phyloP scores from a whole-genome alignment of 2,113 vertebrate species.

The Triplophysa tibetana region DNA sequence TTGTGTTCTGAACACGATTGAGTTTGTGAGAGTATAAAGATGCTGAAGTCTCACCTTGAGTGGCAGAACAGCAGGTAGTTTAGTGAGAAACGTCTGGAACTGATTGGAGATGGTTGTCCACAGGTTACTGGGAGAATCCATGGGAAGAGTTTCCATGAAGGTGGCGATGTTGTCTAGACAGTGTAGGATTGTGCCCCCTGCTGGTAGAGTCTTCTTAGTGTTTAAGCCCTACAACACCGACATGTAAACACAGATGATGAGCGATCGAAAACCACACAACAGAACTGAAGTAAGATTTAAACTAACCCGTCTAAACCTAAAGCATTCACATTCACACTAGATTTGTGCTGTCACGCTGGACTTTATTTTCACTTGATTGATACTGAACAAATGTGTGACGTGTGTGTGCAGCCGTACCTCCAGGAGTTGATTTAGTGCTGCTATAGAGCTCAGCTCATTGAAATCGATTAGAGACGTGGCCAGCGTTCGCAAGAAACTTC shows the following conservation, averaged over 20 bases:
- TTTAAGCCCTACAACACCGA: slow-evolving; percentile 84
- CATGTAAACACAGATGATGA: not conserved
- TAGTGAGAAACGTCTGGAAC: slow-evolving; percentile 97
- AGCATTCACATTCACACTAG: too few relatives aligned
- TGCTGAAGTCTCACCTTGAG: slow-evolving; percentile 79
- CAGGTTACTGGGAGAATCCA: slow-evolving; percentile 98
- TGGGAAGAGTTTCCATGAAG: slow-evolving; percentile 97
- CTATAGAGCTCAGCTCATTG: slow-evolving; percentile 92
- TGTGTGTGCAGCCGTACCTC: slow-evolving; percentile 78
- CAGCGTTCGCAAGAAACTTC: slow-evolving; percentile 91
- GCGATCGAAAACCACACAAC: too few relatives aligned
- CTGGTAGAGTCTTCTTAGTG: slow-evolving; percentile 96
- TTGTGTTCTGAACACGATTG: not conserved
- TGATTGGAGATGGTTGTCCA: slow-evolving; percentile 98
- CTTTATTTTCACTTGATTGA: not conserved
- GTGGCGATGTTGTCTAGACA: slow-evolving; percentile 97
- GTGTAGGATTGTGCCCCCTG: slow-evolving; percentile 94
- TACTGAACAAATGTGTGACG: not conserved
- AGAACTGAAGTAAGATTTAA: too few relatives aligned
- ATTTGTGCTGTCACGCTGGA: too few relatives aligned
- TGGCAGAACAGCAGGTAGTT: slow-evolving; percentile 92
- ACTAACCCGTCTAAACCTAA: too few relatives aligned
- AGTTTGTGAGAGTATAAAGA: not conserved
- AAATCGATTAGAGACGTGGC: slow-evolving; percentile 93
- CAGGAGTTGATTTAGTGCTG: slow-evolving; percentile 92